Base-by-base conservation (phyloP, 2,888 invertebrate genomes). In the Platycheirus albimanus region DNA sequence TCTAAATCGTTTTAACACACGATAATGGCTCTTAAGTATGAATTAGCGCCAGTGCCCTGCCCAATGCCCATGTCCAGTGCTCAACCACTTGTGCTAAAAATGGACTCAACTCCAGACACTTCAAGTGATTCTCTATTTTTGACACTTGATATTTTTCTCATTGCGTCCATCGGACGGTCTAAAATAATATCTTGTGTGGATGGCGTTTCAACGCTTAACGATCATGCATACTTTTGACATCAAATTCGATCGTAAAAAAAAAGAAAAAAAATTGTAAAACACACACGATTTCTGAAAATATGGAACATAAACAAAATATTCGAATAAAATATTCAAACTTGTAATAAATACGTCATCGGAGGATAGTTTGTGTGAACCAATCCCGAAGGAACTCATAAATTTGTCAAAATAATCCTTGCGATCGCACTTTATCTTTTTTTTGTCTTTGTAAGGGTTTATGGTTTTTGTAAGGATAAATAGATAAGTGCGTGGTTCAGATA, bases 341-440 rank as follows among this genome's bases (percentile, higher is more conserved):
- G 20, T 69, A 61, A 78, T 83, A 83, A 83, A 83, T 78, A 78
- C 78, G 74, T 83, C 83, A 83, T 61, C 83, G 38, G 36, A 63
- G 72, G 56, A 51, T 56, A 74, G 41, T 38, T 70, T 75, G 70
- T 41, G 61, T 47, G 15, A 49, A 47, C 36, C 30, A 36, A 63
- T 78, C 72, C 83, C 72, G 41, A 30, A 69, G 64, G 52, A 83
- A 45, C 63, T 78, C 83, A 83, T 83, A 78, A 83, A 83, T 83
- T 74, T 74, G 72, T 78, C 83, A 83, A 83, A 78, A 51, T 58
- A 74, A 70, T 78, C 69, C 83, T 83, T 67, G 66, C 56, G 76
- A 76, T 76, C 81, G 38, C 71, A 77, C 43, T 77, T 77, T 81
- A 81, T 81, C 77, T 78, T 20, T 63, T 71, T 47, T 19, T 74